These are phyloP conservation scores for Erithacus rubecula DNA, from an alignment of 2,797 vertebrate genomes.

Conservation along the genomic window DNA sequence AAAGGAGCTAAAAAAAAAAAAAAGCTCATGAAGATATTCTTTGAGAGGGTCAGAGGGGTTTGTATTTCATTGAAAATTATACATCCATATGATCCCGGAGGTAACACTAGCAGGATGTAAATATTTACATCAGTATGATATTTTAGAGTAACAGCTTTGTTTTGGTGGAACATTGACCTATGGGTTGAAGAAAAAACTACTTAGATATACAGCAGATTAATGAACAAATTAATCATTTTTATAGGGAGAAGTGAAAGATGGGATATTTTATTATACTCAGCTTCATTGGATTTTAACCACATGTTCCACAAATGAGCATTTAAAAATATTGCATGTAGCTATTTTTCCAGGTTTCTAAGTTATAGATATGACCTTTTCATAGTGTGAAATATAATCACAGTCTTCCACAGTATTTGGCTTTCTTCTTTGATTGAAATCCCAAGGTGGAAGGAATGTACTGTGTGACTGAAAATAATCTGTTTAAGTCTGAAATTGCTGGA, in stretches of 20 bases:
- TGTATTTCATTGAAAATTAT: not conserved
- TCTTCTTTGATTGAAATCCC: not conserved
- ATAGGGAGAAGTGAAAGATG: not conserved
- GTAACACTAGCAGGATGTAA: slow-evolving; percentile 29
- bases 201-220: not conserved
- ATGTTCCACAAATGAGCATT: not conserved
- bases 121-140: slow-evolving; percentile 10
- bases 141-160: slow-evolving; percentile 11
- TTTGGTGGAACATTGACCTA: not conserved
- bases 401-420: not conserved
- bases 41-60: not conserved
- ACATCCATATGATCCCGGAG: not conserved
- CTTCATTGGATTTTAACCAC: not conserved
- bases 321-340: not conserved
- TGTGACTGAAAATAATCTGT: not conserved
- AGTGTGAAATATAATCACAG: not conserved
- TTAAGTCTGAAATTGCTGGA: slow-evolving; percentile 6
- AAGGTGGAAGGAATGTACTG: not conserved
- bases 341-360: not conserved
- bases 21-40: not conserved
- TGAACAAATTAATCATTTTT: slow-evolving; percentile 15
- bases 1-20: not conserved
- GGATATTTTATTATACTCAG: not conserved
- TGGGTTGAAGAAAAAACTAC: not conserved
- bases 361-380: not conserved